Conservation (phyloP, 2,888 invertebrate species). For the Thumatha senex region DNA sequence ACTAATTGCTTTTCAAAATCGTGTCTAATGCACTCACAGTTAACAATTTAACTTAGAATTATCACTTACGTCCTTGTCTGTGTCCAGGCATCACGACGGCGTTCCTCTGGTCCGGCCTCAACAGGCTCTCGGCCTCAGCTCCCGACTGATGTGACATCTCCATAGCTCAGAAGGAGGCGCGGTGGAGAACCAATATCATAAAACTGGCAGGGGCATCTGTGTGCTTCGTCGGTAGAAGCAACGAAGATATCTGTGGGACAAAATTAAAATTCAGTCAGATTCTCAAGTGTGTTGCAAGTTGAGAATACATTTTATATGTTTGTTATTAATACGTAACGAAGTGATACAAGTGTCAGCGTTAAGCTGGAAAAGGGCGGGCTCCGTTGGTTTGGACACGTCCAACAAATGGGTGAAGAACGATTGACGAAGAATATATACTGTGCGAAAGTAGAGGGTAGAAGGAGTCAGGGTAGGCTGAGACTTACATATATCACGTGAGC, state of each 20-base stretch:
- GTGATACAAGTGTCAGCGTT: too few species aligned
- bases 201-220: slow-evolving; percentile 62
- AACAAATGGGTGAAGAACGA: too few species aligned
- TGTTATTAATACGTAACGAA: too few species aligned
- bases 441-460: too few species aligned
- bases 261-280: slow-evolving; percentile 20
- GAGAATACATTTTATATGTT: not conserved
- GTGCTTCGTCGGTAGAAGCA: slow-evolving; percentile 27
- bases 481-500: too few species aligned
- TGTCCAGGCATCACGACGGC: slow-evolving; percentile 64
- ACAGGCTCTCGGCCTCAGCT: slow-evolving; percentile 75
- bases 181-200: slow-evolving; percentile 66
- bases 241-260: slow-evolving; percentile 43
- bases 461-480: too few species aligned
- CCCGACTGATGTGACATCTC: slow-evolving; percentile 75
- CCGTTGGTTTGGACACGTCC: too few species aligned
- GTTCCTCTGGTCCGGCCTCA: slow-evolving; percentile 66
- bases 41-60: not conserved
- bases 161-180: slow-evolving; percentile 51
- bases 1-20: too few species aligned
- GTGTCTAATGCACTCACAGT: too few species aligned
- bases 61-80: slow-evolving; percentile 56
- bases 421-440: too few species aligned
- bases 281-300: slow-evolving; percentile 3
- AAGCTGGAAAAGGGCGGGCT: too few species aligned